Percentiles rank a stretch among this genome's conserved stretches.
Conservation (phyloP, 2,888 invertebrate genomes). For the Caenorhabditis virilis region DNA sequence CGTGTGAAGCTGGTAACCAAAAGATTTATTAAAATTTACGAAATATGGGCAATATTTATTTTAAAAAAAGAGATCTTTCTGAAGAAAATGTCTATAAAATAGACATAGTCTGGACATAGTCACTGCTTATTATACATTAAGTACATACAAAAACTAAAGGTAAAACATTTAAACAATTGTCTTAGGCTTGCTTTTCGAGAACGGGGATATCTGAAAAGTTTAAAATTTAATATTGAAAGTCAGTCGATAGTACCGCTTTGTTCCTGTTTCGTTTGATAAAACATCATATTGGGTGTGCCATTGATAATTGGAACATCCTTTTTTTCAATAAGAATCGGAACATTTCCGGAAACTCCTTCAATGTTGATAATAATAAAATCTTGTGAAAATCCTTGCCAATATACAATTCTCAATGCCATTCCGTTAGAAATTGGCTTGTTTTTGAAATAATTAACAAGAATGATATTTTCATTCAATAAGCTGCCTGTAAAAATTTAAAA, state of each 20-base stretch:
- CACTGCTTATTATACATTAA: too few relatives aligned
- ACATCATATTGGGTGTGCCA: slow-evolving; percentile 8
- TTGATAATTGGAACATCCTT: background rate
- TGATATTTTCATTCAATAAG: too few relatives aligned
- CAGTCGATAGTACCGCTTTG: background rate
- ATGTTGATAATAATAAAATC: background rate
- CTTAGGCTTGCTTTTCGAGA: slow-evolving; percentile 3
- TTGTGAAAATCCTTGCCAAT: background rate
- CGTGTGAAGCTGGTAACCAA: too few relatives aligned
- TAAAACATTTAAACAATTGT: background rate
- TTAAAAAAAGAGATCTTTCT: background rate
- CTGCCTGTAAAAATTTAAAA: too few relatives aligned
- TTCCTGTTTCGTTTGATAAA: background rate
- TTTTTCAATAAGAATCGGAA: background rate
- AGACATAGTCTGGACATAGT: too few relatives aligned
- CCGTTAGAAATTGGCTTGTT: too few relatives aligned
- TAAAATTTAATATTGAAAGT: background rate
- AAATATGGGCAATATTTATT: too few relatives aligned
- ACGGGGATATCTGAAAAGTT: slow-evolving; percentile 11
- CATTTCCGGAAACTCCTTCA: background rate
- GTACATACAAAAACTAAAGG: too few relatives aligned
- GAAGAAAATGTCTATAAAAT: too few relatives aligned
- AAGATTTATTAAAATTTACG: too few relatives aligned
- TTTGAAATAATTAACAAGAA: too few relatives aligned
- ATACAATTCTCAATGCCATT: background rate